Evolutionary conservation across 2,888 invertebrate species (phyloP).

Genomic region (Lypha dubia): DNA sequence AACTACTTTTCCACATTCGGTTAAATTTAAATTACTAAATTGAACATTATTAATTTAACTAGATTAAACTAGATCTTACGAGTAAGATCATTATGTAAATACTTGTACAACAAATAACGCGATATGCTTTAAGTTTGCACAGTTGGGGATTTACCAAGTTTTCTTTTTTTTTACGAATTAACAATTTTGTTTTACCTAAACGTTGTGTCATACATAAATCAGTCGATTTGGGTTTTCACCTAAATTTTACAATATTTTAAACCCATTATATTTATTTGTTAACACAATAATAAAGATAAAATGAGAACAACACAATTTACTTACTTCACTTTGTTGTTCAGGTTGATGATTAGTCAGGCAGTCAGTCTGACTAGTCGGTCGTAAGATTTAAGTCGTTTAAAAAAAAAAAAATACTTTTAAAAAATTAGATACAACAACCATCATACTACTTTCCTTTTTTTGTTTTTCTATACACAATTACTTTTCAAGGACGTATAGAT

Average conservation of each 20-base stretch:
- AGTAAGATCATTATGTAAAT: no score
- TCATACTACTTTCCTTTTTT: background rate
- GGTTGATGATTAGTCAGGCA: no score
- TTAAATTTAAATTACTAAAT: no score
- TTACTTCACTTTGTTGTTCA: slow-evolving; percentile 4
- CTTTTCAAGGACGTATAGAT: slow-evolving; percentile 11
- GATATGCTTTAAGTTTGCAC: slow-evolving; percentile 12
- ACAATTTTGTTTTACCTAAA: slow-evolving; percentile 8
- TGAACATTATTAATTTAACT: no score
- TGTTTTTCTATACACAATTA: slow-evolving; percentile 26
- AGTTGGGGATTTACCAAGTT: slow-evolving; percentile 51
- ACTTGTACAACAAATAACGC: no score
- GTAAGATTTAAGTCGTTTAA: slow-evolving; percentile 10
- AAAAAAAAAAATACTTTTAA: slow-evolving; percentile 44
- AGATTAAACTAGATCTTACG: no score
- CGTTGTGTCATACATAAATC: slow-evolving; percentile 55
- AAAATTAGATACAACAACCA: background rate
- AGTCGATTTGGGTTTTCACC: slow-evolving; percentile 45
- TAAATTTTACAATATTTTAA: background rate
- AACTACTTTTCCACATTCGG: no score
- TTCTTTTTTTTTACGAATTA: no score
- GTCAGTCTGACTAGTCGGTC: slow-evolving; percentile 32
- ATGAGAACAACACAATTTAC: background rate
- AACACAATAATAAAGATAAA: slow-evolving; percentile 31
- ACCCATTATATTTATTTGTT: background rate